Base-by-base conservation (phyloP, 2,797 vertebrate species). In the Crocidura indochinensis region DNA sequence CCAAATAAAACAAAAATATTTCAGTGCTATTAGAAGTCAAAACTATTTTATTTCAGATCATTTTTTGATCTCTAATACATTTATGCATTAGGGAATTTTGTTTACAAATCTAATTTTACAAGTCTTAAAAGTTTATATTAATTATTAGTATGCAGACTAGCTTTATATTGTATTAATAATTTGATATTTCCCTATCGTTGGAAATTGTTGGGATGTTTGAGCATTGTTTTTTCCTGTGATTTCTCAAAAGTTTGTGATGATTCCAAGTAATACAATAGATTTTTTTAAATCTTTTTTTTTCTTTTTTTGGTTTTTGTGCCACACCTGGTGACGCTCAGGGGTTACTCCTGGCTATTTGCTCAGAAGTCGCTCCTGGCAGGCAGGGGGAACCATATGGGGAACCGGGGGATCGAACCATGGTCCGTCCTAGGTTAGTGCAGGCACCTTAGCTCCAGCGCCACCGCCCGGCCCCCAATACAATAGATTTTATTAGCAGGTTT, bases 41-140 rank as follows among this genome's bases (percentile, higher is more conserved):
- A 67, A 53, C 46, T 72, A 1, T 74, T 87, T 88, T 44, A 10
- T 22, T 74, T 94, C n/a, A 85, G 8, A 53, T 92, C 88, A 51
- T 31, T 80, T 84, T 93, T 51, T 80, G 19, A 64, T 74, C 26
- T 91, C 62, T 64, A 47, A 44, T 68, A 73, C 2, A 6, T 44
- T 14, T 24, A 14, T 86, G 67, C 38, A 84, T 47, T 10, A 49
- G 49, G n/a, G 10, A 53, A 22, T 51, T 72, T 91, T 81, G 62
- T 69, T 53, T 84, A 31, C 9, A 93, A 44, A 79, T 72, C 56
- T 64, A 68, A 71, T 10, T 72, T 89, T 60, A 38, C 2, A 3
- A 69, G 19, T 51, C 71, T 78, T 71, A 60, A 72, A 47, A 44
- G 47, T 81, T 46, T 89, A 69, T 71, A 19, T 74, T 51, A 92